Conservation (phyloP, 2,888 invertebrate genomes). For the Eulithis prunata region DNA sequence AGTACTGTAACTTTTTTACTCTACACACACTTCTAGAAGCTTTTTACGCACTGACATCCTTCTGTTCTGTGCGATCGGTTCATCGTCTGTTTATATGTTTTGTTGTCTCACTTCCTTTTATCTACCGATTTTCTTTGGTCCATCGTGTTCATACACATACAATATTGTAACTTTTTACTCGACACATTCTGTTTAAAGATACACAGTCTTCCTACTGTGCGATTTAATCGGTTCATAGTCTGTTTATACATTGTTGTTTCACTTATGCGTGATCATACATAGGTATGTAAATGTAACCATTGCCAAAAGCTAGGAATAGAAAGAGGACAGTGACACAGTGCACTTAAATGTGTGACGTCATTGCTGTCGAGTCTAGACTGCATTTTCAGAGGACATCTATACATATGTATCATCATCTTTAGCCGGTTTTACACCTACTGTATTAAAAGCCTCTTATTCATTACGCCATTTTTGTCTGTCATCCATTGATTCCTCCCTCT, state of each 20-base stretch:
- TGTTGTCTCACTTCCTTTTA: neutral
- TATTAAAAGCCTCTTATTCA: too few species aligned
- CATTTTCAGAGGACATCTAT: neutral
- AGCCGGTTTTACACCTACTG: too few species aligned
- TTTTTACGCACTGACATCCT: too few species aligned
- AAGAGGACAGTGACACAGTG: neutral
- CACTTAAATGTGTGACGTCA: neutral
- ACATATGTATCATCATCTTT: neutral
- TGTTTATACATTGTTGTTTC: too few species aligned
- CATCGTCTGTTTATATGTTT: too few species aligned
- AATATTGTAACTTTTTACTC: slow-evolving; percentile 20
- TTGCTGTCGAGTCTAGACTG: neutral
- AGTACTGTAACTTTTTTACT: slow-evolving; percentile 23
- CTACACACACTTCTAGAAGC: neutral
- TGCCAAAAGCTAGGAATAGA: slow-evolving; percentile 4
- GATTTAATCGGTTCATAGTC: neutral
- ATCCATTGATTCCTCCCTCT: too few species aligned
- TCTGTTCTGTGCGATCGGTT: neutral
- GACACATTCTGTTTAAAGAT: neutral
- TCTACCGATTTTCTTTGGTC: too few species aligned
- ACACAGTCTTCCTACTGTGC: neutral
- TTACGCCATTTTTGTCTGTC: neutral
- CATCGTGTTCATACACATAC: slow-evolving; percentile 42
- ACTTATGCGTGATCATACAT: neutral
- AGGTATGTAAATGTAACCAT: neutral